Conservation (phyloP, 2,888 invertebrate genomes). For the Endomychus coccineus region DNA sequence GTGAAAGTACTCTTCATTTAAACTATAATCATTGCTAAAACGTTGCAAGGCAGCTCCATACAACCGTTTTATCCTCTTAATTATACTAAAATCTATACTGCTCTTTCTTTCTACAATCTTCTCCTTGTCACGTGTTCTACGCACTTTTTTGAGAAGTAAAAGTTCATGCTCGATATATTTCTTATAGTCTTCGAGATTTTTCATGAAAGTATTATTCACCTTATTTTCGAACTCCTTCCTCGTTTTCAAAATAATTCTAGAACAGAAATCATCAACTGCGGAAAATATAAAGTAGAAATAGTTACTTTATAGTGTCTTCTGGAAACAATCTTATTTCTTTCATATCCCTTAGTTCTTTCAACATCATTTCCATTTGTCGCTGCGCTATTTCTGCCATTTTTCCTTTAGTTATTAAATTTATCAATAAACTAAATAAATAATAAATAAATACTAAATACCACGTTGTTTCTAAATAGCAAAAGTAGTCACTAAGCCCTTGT, state of each 20-base stretch:
- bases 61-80: slow-evolving; percentile 62
- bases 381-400: slow-evolving; percentile 77
- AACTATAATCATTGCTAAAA: slow-evolving; percentile 63
- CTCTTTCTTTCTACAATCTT: slow-evolving; percentile 54
- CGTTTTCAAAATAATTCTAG: slow-evolving; percentile 60
- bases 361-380: slow-evolving; percentile 67
- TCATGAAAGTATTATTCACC: slow-evolving; percentile 59
- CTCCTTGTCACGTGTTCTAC: slow-evolving; percentile 51
- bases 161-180: slow-evolving; percentile 66
- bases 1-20: slow-evolving; percentile 73
- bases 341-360: slow-evolving; percentile 76
- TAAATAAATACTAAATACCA: too few relatives aligned
- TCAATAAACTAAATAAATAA: too few relatives aligned
- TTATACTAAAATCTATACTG: slow-evolving; percentile 61
- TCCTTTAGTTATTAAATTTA: too few relatives aligned
- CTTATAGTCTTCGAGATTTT: slow-evolving; percentile 62
- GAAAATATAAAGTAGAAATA: slow-evolving; percentile 12
- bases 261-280: slow-evolving; percentile 25
- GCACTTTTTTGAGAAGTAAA: slow-evolving; percentile 58
- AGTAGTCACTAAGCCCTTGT: too few relatives aligned
- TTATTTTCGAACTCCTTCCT: slow-evolving; percentile 67
- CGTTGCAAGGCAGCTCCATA: slow-evolving; percentile 63
- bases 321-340: slow-evolving; percentile 61
- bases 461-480: too few relatives aligned
- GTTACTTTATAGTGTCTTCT: slow-evolving; percentile 62